Evolutionary conservation across 2,113 vertebrate genomes (phyloP).

Genomic region (Campylomormyrus tamandua): DNA sequence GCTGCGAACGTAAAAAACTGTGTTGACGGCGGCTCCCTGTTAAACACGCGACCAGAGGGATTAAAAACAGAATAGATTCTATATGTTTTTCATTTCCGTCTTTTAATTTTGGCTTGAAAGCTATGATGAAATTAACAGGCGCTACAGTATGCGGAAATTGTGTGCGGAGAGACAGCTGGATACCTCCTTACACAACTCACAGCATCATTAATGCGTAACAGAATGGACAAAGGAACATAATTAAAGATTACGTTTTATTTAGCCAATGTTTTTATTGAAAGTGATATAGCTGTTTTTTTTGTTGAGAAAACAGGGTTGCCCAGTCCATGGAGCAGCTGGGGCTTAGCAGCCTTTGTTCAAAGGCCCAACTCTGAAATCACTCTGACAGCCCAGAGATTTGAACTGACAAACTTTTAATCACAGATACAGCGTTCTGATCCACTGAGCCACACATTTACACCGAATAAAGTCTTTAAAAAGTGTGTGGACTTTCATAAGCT

Average conservation of each 20-base stretch:
- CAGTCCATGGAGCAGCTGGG: not conserved
- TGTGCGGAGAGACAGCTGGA: not conserved
- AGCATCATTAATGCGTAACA: not conserved
- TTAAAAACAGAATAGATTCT: not conserved
- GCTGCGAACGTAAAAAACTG: not conserved
- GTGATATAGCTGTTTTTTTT: not conserved
- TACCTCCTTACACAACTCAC: not conserved
- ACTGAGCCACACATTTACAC: not conserved
- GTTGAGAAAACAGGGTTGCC: not conserved
- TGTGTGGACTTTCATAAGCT: not conserved
- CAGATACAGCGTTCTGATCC: not conserved
- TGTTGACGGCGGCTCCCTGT: not conserved
- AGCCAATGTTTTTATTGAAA: not conserved
- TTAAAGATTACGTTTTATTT: not conserved
- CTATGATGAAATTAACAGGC: not conserved
- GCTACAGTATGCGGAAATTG: not conserved
- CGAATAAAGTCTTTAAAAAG: not conserved
- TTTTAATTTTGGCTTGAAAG: not conserved
- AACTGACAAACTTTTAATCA: not conserved
- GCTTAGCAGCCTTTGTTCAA: not conserved
- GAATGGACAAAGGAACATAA: not conserved
- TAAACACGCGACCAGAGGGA: not conserved
- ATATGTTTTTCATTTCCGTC: not conserved
- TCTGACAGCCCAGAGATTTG: not conserved
- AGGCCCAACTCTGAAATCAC: not conserved